phyloP scores from a whole-genome alignment of 2,113 vertebrate species.

The Pica pica region DNA sequence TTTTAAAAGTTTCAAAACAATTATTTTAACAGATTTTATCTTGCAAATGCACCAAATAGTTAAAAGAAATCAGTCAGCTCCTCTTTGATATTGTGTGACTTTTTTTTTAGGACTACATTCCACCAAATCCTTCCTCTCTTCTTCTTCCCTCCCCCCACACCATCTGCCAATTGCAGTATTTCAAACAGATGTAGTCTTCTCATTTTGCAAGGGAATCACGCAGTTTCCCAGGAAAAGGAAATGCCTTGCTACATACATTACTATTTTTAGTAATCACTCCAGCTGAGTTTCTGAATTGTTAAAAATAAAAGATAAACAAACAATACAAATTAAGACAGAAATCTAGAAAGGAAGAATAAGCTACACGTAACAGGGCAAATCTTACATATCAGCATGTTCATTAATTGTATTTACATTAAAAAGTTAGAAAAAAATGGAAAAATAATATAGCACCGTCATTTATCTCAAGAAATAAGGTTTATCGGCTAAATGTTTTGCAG shows the following conservation, averaged over 20 bases:
- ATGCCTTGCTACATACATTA: conserved; percentile 42
- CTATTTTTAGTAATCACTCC: conserved; percentile 46
- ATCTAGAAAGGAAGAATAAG: not conserved
- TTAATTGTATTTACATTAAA: not conserved
- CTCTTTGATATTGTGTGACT: not conserved
- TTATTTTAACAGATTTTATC: not conserved
- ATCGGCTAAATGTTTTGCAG: not conserved
- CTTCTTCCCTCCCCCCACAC: not conserved
- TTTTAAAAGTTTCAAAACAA: not conserved
- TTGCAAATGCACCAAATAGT: not conserved
- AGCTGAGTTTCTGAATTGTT: conserved; percentile 18
- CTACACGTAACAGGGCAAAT: not conserved
- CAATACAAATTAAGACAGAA: not conserved
- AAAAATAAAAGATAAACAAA: not conserved
- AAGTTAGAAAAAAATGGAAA: not conserved
- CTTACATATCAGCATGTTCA: not conserved
- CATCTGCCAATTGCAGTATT: conserved; percentile 20
- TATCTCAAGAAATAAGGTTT: not conserved
- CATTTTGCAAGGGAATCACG: not conserved
- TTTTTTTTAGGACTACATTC: not conserved
- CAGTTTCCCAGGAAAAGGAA: conserved; percentile 56
- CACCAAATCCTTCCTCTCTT: not conserved
- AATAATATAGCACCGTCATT: not conserved
- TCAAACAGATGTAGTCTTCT: conserved; percentile 11
- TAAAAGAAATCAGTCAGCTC: not conserved